Evolutionary conservation across 2,888 invertebrate species (phyloP), one percentile per base, ranked within the genome.

Genomic region (Nebria brevicollis): DNA sequence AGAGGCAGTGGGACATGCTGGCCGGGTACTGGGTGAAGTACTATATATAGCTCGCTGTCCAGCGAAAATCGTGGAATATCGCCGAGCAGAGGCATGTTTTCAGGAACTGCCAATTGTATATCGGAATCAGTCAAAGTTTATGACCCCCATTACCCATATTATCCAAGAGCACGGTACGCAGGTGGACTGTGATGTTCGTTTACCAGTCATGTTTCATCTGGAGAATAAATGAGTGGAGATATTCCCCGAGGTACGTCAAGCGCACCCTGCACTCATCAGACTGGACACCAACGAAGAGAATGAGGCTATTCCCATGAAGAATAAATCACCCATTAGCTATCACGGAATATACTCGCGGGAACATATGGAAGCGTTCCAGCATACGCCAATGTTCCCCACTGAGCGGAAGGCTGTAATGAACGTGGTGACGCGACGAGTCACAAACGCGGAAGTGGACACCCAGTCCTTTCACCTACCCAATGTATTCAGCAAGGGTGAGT

Each of bases 1-100:
- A 66, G 66, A 66, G 34, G 65, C 65, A 41, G 65, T 25, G 13
- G 77, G 77, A 43, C 64, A 72, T n/a, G 64, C 15, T 25, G 72
- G 72, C 54, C 1, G 77, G 13, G 77, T 72, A 25, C 8, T 77
- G 1, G 72, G 77, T 7, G 72, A 77, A 77, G 77, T 77, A 20
- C 34, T 77, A 5, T 72, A 77, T 25, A 70, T 77, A 10, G 68
- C 8, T 5, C 66, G 20, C 7, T 20, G 20, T n/a, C 66, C 66
- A 13, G 66, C 15, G 7, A 15, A 66, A 20, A 66, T 15, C 7
- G 20, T 1, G 0, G n/a, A 20, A 66, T 20, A 1, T 20, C 2
- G 20, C 7, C 0, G 6, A 66, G 20, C 2, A 13, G 1, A 66
- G 20, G 0, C 66, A 1, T 20, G 20, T 66, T 20, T 66, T 1